A percentile compares a stretch with the other conserved stretches of the same genome.
Evolutionary conservation across 2,797 vertebrate species (phyloP).

Genomic region (Enteromius treurensis): DNA sequence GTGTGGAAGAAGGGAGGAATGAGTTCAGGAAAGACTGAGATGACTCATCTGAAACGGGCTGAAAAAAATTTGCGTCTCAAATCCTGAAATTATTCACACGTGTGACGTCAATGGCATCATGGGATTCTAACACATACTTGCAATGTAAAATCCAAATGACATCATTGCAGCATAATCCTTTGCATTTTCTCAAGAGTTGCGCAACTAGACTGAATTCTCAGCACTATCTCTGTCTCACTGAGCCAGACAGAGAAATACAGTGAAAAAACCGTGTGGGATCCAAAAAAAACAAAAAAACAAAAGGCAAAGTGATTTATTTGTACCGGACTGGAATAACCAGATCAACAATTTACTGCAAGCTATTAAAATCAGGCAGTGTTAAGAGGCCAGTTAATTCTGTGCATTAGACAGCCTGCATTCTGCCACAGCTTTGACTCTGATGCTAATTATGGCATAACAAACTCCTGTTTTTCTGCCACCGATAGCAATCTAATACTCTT

Average conservation of each 20-base stretch:
- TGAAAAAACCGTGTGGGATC: neutral
- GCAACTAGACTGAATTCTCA: neutral
- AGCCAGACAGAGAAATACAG: neutral
- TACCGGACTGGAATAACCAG: conserved; percentile 19
- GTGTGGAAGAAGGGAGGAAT: neutral
- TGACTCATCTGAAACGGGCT: conserved; percentile 16
- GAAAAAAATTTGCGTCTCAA: conserved; percentile 5
- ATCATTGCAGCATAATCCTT: conserved; percentile 14
- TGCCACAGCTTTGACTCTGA: conserved; percentile 25
- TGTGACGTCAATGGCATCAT: conserved; percentile 17
- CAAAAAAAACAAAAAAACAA: neutral
- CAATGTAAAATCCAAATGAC: conserved; percentile 8
- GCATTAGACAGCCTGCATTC: conserved; percentile 23
- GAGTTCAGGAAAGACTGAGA: neutral
- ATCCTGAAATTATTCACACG: conserved; percentile 26
- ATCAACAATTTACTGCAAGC: conserved; percentile 37
- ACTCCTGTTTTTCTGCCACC: conserved; percentile 25
- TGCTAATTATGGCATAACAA: conserved; percentile 21
- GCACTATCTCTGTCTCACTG: neutral
- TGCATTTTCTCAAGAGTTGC: neutral
- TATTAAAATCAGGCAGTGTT: conserved; percentile 25
- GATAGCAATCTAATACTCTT: neutral
- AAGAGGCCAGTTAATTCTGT: conserved; percentile 23
- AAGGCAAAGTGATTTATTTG: neutral
- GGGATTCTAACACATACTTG: neutral